Evolutionary conservation across 2,888 invertebrate genomes (phyloP), one percentile per base, ranked within the genome.

Genomic region (Latrodectus hesperus): DNA sequence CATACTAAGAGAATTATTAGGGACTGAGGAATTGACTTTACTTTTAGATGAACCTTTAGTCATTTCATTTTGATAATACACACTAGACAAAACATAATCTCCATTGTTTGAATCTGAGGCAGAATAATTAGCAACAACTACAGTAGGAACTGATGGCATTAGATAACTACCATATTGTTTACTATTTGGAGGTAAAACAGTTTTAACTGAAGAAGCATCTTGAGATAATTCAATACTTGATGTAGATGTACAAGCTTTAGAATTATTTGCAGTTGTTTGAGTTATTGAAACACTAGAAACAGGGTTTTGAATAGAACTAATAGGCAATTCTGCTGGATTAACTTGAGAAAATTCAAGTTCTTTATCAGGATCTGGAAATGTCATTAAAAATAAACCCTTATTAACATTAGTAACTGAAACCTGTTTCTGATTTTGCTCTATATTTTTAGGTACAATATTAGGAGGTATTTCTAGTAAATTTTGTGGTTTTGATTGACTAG

Each of bases 111-210:
- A 49, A 67, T 84, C 73, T 38, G 72, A 38, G 10, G 71, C 51
- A 49, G 76, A 71, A 73, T 87, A 87, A 67, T 87, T 87, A 26
- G 81, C 71, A 49, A 87, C 81, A 49, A 87, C 72, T 14, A 87
- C 81, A 26, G 81, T 77, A 52, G 86, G 81, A n/a, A 77, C 22
- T 17, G 81, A 71, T 26, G 86, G 73, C 22, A 87, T 55, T 14
- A 55, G 17, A 51, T 82, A 81, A 14, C 55, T 82, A 1, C 72
- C 77, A 67, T 68, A 68, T 49, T 81, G 70, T 16, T 67, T 67
- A 55, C 67, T 81, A n/a, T 52, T 81, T 51, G 67, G 26, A 52
- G 55, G 26, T 12, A 52, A 74, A 11, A 38, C 26, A 22, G 11
- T n/a, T 22, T 60, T 74, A 55, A 55, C 52, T n/a, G n/a, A 11